These are phyloP conservation scores for Myiotriccus ornatus DNA, from an alignment of 2,797 vertebrate genomes.

Conservation along the genomic window DNA sequence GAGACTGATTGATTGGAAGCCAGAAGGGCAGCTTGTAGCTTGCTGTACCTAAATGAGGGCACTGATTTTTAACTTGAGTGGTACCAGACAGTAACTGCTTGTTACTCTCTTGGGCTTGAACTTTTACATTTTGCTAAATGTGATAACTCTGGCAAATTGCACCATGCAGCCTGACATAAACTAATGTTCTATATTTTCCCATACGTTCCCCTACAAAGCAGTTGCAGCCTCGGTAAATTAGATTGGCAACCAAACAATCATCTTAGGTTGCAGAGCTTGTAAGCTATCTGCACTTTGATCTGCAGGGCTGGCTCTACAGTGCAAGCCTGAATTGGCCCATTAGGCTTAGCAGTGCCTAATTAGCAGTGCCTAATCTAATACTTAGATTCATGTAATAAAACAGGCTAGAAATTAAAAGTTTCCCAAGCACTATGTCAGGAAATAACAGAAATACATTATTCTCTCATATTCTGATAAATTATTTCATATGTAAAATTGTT, in stretches of 20 bases:
- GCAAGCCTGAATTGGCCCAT: constrained; percentile 18
- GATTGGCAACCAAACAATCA: not conserved
- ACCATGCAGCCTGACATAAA: constrained; percentile 42
- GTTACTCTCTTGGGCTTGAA: constrained; percentile 41
- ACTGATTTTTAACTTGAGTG: constrained; percentile 69
- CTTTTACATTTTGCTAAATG: constrained; percentile 47
- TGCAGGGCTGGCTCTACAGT: not conserved
- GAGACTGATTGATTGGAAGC: constrained; percentile 59
- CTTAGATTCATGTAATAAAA: not conserved
- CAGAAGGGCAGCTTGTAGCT: constrained; percentile 52
- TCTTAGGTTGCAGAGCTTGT: not conserved
- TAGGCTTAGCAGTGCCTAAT: not conserved
- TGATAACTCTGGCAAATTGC: constrained; percentile 59
- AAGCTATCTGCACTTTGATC: constrained; percentile 48
- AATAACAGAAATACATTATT: not conserved
- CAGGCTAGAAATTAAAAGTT: not conserved
- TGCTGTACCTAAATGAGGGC: constrained; percentile 62
- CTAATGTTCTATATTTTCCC: constrained; percentile 34
- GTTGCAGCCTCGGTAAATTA: not conserved
- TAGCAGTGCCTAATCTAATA: too few relatives aligned
- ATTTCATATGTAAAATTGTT: not conserved
- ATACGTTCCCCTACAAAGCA: not conserved
- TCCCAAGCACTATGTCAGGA: not conserved
- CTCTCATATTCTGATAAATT: not conserved
- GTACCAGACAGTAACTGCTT: constrained; percentile 63